Evolutionary conservation across 2,113 vertebrate species (phyloP).

Genomic region (Tetrao urogallus): DNA sequence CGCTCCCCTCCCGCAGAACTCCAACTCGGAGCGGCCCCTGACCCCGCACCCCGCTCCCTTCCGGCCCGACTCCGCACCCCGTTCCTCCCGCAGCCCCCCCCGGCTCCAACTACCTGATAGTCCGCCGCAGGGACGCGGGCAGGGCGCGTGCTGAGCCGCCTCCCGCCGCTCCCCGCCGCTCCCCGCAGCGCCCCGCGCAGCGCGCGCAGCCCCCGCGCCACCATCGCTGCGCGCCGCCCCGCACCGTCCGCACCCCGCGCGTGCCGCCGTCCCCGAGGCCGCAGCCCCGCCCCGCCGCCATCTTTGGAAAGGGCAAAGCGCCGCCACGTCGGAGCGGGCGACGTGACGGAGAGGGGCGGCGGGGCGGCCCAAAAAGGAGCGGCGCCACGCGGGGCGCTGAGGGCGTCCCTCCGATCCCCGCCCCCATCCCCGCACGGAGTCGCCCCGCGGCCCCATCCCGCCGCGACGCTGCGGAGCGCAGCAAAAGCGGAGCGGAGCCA

Average conservation of each 20-base stretch:
- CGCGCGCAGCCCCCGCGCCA: neutral
- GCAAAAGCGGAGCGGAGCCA: too few relatives aligned
- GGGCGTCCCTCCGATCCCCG: too few relatives aligned
- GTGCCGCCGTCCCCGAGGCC: neutral
- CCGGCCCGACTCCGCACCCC: too few relatives aligned
- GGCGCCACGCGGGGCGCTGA: too few relatives aligned
- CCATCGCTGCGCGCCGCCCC: neutral
- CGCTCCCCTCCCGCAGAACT: too few relatives aligned
- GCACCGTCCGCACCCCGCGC: neutral
- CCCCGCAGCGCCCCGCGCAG: neutral
- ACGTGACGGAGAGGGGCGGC: neutral
- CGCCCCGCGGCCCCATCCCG: too few relatives aligned
- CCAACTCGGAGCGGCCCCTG: too few relatives aligned
- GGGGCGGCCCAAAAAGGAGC: too few relatives aligned
- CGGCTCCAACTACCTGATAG: constrained; percentile 83
- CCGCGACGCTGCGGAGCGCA: too few relatives aligned
- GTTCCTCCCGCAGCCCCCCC: neutral
- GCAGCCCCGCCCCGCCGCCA: neutral
- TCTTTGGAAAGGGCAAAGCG: neutral
- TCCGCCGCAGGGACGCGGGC: constrained; percentile 84
- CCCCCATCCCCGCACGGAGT: too few relatives aligned
- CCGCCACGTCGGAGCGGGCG: neutral
- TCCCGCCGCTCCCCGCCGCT: neutral
- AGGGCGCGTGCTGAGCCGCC: constrained; percentile 73
- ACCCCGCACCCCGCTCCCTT: too few relatives aligned